Conservation (phyloP, 2,113 vertebrate genomes). For the Macroglossus sobrinus region DNA sequence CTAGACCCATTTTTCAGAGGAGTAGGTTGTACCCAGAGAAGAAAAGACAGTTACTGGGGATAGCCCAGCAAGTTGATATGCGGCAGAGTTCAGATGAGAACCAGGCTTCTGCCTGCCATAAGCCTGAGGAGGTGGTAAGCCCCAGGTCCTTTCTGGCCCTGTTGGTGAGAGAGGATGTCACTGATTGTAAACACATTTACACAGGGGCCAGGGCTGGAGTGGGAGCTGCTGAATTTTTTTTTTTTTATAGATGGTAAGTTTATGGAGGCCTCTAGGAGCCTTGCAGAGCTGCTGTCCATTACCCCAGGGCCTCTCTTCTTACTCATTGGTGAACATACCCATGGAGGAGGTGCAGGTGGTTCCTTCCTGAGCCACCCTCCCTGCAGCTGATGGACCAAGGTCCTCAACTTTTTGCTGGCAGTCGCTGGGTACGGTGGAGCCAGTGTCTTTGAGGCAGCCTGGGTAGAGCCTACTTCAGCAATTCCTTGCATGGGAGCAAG, state of each 20-base stretch:
- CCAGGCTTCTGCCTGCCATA: not conserved
- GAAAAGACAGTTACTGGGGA: not conserved
- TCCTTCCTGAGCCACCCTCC: not conserved
- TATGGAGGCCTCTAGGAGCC: not conserved
- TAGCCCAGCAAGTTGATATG: not conserved
- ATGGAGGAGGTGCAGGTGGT: fast-evolving
- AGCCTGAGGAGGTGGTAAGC: not conserved
- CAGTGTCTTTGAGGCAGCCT: not conserved
- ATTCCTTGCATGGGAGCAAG: not conserved
- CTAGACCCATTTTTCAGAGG: not conserved
- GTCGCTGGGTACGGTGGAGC: not conserved
- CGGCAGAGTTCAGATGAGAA: not conserved
- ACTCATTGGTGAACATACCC: not conserved
- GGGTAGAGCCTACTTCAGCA: not conserved
- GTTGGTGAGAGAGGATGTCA: not conserved
- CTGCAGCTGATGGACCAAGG: not conserved
- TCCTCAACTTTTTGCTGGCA: fast-evolving
- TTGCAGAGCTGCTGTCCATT: not conserved
- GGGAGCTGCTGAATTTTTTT: not conserved
- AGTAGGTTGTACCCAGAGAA: not conserved
- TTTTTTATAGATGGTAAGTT: not conserved
- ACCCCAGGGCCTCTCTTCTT: not conserved
- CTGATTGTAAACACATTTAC: not conserved
- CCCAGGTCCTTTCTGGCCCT: not conserved
- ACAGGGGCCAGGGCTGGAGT: not conserved